phyloP scores from a whole-genome alignment of 1,140 invertebrate species.

The Aphelenchoides besseyi region DNA sequence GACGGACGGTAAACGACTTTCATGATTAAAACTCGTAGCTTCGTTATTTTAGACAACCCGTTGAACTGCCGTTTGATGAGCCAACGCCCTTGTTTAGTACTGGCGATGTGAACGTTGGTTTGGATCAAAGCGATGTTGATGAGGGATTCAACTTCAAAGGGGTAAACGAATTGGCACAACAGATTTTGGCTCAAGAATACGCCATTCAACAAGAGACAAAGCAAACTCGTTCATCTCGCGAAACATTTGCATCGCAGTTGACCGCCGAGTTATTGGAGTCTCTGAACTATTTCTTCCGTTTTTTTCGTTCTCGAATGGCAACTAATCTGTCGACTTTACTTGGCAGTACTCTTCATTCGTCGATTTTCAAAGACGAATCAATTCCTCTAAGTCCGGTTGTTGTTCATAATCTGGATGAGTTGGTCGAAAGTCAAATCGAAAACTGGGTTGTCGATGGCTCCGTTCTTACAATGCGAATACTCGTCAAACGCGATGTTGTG shows the following conservation, averaged over 20 bases:
- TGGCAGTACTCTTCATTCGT: background rate
- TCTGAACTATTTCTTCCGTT: constrained; percentile 6
- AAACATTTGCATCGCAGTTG: background rate
- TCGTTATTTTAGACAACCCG: constrained; percentile 4
- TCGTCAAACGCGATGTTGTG: constrained; percentile 1
- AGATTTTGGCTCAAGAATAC: constrained; percentile 12
- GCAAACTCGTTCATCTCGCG: background rate
- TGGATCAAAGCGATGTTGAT: background rate
- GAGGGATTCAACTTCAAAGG: constrained; percentile 4
- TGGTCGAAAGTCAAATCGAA: constrained; percentile 26
- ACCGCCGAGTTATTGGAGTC: background rate
- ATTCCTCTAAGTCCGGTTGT: background rate
- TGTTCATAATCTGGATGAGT: constrained; percentile 1
- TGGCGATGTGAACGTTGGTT: background rate
- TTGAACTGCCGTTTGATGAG: background rate
- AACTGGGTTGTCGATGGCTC: constrained; percentile 29
- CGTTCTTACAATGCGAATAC: constrained; percentile 11
- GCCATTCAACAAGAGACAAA: background rate
- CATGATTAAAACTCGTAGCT: no score
- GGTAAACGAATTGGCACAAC: constrained; percentile 9
- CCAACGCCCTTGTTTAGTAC: constrained; percentile 7
- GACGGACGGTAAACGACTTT: background rate
- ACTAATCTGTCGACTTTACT: background rate
- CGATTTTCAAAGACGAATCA: background rate
- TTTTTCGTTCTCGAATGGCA: background rate